Evolutionary conservation across 2,113 vertebrate genomes (phyloP), one percentile per base, ranked within the genome.

Genomic region (Gobius niger): DNA sequence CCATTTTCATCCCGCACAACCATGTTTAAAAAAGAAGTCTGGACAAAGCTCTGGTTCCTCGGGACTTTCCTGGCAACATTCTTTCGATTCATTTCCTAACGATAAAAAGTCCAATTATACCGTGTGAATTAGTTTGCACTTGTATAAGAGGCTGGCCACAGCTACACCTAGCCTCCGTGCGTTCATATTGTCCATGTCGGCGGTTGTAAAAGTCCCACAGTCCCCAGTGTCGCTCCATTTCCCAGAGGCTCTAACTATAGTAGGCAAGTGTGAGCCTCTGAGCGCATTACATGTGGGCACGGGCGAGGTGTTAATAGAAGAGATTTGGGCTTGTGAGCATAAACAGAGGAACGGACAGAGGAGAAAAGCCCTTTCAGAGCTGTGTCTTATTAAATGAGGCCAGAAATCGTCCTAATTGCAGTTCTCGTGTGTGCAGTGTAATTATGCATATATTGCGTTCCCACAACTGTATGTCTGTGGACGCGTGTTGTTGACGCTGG

Each of bases 381-480:
- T 44, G 34, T 60, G 40, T 60, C 34, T 42, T 63, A 47, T 63
- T 46, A 63, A 63, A 63, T 47, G 10, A 63, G n/a, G 42, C 60
- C 41, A 46, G n/a, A 63, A 63, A 44, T 63, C 24, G 24, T 59
- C 71, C 10, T 64, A 49, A 71, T 6, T 63, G 60, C n/a, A 63
- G 60, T 42, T 40, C 52, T 47, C 66, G 44, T 57, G 50, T 19
- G 42, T 13, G 24, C 8, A 41, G 15, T 6, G 54, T 44, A 68
- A 72, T 61, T 60, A 66, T 44, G 44, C 54, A 67, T 46, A 66
- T 41, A 70, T 66, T 78, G 19, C 51, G 12, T 40, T 18, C 68
- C 70, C 68, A 79, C 51, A 71, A 70, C 81, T 87, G 80, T 74
- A 67, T 77, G 82, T 74, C 63, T 65, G 63, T 53, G 61, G 7